These are phyloP conservation scores for Plectropomus leopardus DNA, from an alignment of 2,113 vertebrate genomes.

Conservation along the genomic window DNA sequence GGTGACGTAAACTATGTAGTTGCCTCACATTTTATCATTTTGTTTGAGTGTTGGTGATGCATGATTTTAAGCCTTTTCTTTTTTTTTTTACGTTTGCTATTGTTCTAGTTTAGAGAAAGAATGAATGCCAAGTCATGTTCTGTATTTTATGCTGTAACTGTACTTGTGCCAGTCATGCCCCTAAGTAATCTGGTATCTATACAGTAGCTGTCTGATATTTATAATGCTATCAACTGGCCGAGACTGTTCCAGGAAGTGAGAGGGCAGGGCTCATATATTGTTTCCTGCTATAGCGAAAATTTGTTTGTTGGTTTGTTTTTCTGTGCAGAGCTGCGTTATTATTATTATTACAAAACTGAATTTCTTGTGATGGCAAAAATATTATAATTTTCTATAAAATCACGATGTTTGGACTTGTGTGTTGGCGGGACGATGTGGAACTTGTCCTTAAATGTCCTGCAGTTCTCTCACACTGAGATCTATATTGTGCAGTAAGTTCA, in stretches of 20 bases:
- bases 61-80: not conserved
- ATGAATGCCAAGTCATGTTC: not conserved
- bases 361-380: not conserved
- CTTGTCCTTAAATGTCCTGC: not conserved
- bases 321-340: conserved; percentile 18
- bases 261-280: conserved; percentile 71
- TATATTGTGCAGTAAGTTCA: not conserved
- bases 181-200: not conserved
- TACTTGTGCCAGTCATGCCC: not conserved
- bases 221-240: conserved; percentile 46
- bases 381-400: not conserved
- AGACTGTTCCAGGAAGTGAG: conserved; percentile 75
- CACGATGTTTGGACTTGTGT: not conserved
- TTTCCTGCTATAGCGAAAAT: conserved; percentile 72
- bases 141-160: not conserved
- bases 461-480: not conserved
- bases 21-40: not conserved
- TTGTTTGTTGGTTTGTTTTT: no score
- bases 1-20: not conserved
- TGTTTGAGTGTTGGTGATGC: not conserved
- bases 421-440: no score
- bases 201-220: conserved; percentile 14
- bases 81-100: not conserved
- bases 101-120: not conserved
- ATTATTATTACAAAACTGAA: not conserved